Base-by-base conservation (phyloP, 2,113 vertebrate species). In the human region DNA sequence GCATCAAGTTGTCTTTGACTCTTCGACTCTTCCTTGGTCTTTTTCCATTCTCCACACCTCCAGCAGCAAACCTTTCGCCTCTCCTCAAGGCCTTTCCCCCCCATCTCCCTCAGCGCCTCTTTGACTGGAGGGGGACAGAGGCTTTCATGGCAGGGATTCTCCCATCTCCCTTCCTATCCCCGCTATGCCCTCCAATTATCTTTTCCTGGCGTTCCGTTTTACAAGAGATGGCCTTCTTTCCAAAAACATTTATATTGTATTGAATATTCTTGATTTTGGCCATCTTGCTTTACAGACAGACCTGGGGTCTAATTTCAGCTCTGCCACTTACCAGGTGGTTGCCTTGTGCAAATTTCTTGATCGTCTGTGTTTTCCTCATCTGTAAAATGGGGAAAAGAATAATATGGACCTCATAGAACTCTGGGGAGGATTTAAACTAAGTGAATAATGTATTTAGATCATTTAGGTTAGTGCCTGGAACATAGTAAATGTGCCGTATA, bases 361-460 rank as follows among this genome's bases (percentile, higher is more conserved):
- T 86, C 25, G 8, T 9, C 22, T 79, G 23, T 89, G 55, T 70
- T 81, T 95, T 92, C 14, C n/a, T 89, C 55, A 75, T 83, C 59
- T 89, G 35, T 95, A 72, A 94, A 95, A 84, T 27, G 80, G 86
- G 14, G 22, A 83, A 52, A 59, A 72, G 43, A 95, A 61, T 90
- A 89, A 57, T 86, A 25, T 38, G 6, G 70, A n/a, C 23, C 38
- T 91, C 5, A 32, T 50, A 68, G 88, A 18, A 96, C 40, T 92
- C 90, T 43, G 38, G 61, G 55, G 59, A 88, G 38, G 50, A 83
- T 87, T 96, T 84, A 82, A 84, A 76, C 22, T 88, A 75, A 70
- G 7, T 86, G 68, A 72, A 18, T 82, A 70, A 52, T 93, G 43
- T 93, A 50, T 93, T 50, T 94, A 61, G 38, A 89, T 40, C 9